Evolutionary conservation across 2,113 vertebrate species (phyloP).

Genomic region (Micromys minutus): DNA sequence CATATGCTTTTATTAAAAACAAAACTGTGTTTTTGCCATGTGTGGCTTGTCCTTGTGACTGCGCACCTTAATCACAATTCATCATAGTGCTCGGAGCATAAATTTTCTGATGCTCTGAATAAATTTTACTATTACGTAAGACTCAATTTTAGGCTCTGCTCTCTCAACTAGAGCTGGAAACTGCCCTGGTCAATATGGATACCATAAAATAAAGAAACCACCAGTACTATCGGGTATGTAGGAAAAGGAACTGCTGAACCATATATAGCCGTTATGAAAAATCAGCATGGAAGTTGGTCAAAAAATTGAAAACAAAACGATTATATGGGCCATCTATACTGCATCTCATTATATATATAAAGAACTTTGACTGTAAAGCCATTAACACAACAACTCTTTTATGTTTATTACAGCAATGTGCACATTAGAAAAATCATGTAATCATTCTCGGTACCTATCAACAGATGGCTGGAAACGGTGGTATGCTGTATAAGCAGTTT

Average conservation of each 20-base stretch:
- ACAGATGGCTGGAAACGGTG: not conserved
- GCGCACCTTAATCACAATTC: not conserved
- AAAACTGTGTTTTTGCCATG: not conserved
- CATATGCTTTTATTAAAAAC: not conserved
- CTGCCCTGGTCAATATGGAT: not conserved
- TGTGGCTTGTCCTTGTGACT: not conserved
- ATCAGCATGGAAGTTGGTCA: not conserved
- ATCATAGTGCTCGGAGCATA: not conserved
- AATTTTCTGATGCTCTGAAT: not conserved
- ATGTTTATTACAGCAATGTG: not conserved
- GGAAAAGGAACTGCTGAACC: not conserved
- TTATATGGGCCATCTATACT: too few relatives aligned
- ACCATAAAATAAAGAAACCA: not conserved
- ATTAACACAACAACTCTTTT: not conserved
- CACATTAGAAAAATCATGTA: not conserved
- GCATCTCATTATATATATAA: not conserved
- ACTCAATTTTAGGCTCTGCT: not conserved
- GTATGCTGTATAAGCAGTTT: too few relatives aligned
- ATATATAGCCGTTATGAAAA: not conserved
- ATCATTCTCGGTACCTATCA: not conserved
- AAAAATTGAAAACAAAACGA: too few relatives aligned
- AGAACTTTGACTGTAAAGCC: not conserved
- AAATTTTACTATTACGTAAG: not conserved
- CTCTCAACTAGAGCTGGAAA: not conserved
- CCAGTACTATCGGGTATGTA: not conserved